Conservation (phyloP, 2,888 invertebrate species). For the Iselma pallidipennis region DNA sequence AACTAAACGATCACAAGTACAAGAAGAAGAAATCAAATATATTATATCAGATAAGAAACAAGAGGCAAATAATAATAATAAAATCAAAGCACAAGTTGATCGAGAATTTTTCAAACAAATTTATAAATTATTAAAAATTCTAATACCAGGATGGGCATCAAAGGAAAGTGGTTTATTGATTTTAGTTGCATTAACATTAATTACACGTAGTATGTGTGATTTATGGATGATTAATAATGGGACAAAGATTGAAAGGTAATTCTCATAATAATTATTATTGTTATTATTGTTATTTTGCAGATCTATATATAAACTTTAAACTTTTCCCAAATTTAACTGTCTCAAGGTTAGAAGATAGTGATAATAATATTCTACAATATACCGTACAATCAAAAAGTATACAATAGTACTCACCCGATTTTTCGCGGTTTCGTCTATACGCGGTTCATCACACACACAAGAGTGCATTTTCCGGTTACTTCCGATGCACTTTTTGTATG, state of each 20-base stretch:
- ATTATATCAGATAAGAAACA: constrained; percentile 73
- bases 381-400: too few species aligned
- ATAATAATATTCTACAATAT: too few species aligned
- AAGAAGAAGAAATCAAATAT: constrained; percentile 77
- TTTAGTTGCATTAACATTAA: constrained; percentile 77
- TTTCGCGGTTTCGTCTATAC: too few species aligned
- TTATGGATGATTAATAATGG: constrained; percentile 97
- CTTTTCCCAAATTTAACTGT: background rate
- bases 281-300: too few species aligned
- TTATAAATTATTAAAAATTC: constrained; percentile 69
- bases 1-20: constrained; percentile 59
- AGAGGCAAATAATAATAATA: constrained; percentile 38
- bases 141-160: constrained; percentile 79
- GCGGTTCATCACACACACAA: too few species aligned
- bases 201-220: constrained; percentile 92
- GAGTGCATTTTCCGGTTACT: too few species aligned
- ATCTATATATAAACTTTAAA: background rate
- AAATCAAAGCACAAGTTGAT: constrained; percentile 76
- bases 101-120: constrained; percentile 74
- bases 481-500: too few species aligned
- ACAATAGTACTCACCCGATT: too few species aligned
- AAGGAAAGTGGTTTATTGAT: constrained; percentile 74
- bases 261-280: background rate
- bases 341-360: background rate
- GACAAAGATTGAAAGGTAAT: constrained; percentile 88